These are phyloP conservation scores for Xiphydria camelus DNA, from an alignment of 2,888 invertebrate genomes.

Conservation along the genomic window DNA sequence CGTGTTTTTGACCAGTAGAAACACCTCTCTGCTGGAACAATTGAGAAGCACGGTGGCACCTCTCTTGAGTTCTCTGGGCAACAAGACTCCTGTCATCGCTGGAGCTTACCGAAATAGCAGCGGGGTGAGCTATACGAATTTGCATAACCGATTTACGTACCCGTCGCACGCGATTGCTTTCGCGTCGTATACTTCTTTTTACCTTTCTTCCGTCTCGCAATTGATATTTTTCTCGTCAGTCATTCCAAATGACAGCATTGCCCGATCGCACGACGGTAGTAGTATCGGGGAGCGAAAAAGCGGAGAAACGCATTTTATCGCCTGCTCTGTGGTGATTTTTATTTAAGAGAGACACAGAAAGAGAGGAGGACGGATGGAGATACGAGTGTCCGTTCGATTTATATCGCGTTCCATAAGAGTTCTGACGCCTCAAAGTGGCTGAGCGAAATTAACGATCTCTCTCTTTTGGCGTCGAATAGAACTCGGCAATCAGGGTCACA, in stretches of 20 bases:
- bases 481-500: slow-evolving; percentile 45
- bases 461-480: slow-evolving; percentile 31
- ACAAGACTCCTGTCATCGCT: slow-evolving; percentile 45
- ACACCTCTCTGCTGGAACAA: slow-evolving; percentile 45
- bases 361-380: too few relatives aligned
- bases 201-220: background rate
- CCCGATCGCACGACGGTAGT: too few relatives aligned
- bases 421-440: too few relatives aligned
- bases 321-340: background rate
- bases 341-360: too few relatives aligned
- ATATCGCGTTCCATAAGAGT: too few relatives aligned
- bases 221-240: too few relatives aligned
- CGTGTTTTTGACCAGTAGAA: slow-evolving; percentile 36
- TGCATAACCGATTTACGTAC: too few relatives aligned
- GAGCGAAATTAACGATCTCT: too few relatives aligned
- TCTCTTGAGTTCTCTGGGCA: slow-evolving; percentile 44
- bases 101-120: slow-evolving; percentile 43
- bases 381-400: too few relatives aligned
- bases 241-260: too few relatives aligned
- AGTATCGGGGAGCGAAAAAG: too few relatives aligned
- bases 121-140: slow-evolving; percentile 38
- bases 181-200: slow-evolving; percentile 1
- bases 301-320: background rate
- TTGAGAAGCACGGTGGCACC: slow-evolving; percentile 54
- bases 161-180: too few relatives aligned